Conservation (phyloP, 2,888 invertebrate genomes). For the Chrysomela aeneicollis region DNA sequence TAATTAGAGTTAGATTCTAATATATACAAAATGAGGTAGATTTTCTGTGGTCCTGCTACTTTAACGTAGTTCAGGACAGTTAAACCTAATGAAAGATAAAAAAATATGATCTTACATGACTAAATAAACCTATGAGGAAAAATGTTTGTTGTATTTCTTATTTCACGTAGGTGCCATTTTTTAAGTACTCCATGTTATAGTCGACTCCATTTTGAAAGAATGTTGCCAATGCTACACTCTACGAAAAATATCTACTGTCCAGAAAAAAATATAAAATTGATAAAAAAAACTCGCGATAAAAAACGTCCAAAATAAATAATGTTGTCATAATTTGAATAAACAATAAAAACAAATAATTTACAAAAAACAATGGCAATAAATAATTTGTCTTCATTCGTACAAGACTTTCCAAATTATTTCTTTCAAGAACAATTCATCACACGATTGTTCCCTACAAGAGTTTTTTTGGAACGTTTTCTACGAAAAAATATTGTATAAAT, state of each 20-base stretch:
- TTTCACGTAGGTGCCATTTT: conserved; percentile 54
- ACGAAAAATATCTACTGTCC: conserved; percentile 50
- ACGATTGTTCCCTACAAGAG: too few relatives aligned
- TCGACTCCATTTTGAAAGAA: conserved; percentile 51
- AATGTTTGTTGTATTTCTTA: conserved; percentile 46
- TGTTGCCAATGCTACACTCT: conserved; percentile 45
- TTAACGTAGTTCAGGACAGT: conserved; percentile 32
- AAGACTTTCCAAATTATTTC: conserved; percentile 12
- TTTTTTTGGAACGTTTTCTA: conserved; percentile 35
- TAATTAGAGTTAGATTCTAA: too few relatives aligned
- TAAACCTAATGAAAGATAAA: conserved; percentile 33
- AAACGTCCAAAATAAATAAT: conserved; percentile 51
- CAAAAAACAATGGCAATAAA: conserved; percentile 53
- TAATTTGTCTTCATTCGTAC: conserved; percentile 40
- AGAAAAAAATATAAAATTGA: conserved; percentile 42
- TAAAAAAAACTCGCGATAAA: conserved; percentile 51
- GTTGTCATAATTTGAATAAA: conserved; percentile 55
- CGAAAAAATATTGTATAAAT: conserved; percentile 44
- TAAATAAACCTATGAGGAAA: conserved; percentile 34
- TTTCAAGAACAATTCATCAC: too few relatives aligned
- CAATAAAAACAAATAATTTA: conserved; percentile 50
- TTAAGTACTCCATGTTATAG: conserved; percentile 52
- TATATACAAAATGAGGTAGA: too few relatives aligned
- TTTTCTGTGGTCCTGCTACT: too few relatives aligned
- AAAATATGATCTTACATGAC: conserved; percentile 30